These are phyloP conservation scores for Labeo rohita DNA, from an alignment of 2,113 vertebrate genomes.

Conservation along the genomic window DNA sequence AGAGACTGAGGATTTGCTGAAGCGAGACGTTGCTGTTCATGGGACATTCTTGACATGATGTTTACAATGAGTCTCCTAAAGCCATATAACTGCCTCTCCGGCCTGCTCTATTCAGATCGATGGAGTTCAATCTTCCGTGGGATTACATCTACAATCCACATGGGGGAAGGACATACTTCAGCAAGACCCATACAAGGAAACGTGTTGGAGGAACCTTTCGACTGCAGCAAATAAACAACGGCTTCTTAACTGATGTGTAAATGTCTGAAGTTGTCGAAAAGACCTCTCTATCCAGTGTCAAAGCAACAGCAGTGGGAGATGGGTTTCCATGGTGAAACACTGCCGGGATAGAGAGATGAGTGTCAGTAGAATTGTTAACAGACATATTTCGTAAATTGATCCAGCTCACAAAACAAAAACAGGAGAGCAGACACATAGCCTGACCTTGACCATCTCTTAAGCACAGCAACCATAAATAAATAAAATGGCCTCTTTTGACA, in stretches of 20 bases:
- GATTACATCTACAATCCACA: conserved; percentile 49
- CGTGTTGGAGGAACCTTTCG: conserved; percentile 12
- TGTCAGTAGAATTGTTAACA: conserved; percentile 74
- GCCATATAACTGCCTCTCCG: conserved; percentile 48
- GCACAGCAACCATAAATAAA: conserved; percentile 80
- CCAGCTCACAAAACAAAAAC: conserved; percentile 70
- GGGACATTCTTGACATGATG: conserved; percentile 51
- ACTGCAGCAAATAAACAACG: conserved; percentile 43
- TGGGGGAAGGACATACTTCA: conserved; percentile 16
- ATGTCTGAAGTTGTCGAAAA: conserved; percentile 52
- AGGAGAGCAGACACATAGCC: conserved; percentile 69
- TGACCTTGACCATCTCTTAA: conserved; percentile 83
- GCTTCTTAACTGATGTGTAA: conserved; percentile 42
- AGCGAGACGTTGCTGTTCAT: conserved; percentile 28
- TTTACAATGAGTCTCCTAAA: conserved; percentile 52
- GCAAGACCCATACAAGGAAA: neutral
- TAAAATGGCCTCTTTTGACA: conserved; percentile 77
- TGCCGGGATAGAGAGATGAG: conserved; percentile 30
- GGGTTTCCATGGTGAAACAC: conserved; percentile 49
- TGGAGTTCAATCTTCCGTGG: conserved; percentile 52
- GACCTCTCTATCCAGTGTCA: conserved; percentile 57
- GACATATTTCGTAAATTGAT: conserved; percentile 82
- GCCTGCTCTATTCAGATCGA: conserved; percentile 50
- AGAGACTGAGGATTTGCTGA: neutral
- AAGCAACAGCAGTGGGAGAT: conserved; percentile 51